Evolutionary conservation across 2,113 vertebrate genomes (phyloP).

Genomic region (Acinonyx jubatus): DNA sequence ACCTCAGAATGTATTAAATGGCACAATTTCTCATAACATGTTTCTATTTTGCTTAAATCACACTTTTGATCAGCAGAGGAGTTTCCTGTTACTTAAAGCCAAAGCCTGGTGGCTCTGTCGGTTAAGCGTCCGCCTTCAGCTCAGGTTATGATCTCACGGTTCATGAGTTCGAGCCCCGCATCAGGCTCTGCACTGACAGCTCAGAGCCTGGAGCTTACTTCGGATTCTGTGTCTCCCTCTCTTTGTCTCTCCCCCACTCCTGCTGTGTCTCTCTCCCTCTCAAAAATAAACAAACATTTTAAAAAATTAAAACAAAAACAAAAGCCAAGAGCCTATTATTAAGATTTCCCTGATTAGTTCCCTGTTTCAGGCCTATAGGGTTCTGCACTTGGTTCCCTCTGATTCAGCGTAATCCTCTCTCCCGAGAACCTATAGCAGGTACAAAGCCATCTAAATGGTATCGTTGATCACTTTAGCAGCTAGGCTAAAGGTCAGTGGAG

Average conservation of each 20-base stretch:
- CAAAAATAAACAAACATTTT: no score
- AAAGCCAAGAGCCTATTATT: background rate
- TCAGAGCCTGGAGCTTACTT: no score
- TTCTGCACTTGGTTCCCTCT: background rate
- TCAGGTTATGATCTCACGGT: no score
- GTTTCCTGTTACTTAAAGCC: conserved; percentile 30
- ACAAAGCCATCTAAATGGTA: background rate
- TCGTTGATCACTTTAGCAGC: background rate
- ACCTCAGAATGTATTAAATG: conserved; percentile 31
- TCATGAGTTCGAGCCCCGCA: no score
- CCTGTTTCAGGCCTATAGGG: background rate
- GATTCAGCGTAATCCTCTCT: background rate
- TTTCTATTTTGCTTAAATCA: conserved; percentile 11
- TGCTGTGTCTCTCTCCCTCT: no score
- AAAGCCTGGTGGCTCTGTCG: background rate
- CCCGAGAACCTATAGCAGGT: conserved; percentile 5
- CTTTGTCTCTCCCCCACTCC: no score
- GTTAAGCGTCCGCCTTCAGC: no score
- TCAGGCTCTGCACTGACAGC: no score
- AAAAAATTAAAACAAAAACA: no score
- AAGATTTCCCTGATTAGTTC: background rate
- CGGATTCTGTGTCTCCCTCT: no score
- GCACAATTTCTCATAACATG: background rate
- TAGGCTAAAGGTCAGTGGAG: background rate
- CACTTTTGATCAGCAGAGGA: background rate